Percentiles rank a stretch among this genome's conserved stretches.
Evolutionary conservation across 1,140 invertebrate species (phyloP).

Genomic region (Drosophila kepulauana): DNA sequence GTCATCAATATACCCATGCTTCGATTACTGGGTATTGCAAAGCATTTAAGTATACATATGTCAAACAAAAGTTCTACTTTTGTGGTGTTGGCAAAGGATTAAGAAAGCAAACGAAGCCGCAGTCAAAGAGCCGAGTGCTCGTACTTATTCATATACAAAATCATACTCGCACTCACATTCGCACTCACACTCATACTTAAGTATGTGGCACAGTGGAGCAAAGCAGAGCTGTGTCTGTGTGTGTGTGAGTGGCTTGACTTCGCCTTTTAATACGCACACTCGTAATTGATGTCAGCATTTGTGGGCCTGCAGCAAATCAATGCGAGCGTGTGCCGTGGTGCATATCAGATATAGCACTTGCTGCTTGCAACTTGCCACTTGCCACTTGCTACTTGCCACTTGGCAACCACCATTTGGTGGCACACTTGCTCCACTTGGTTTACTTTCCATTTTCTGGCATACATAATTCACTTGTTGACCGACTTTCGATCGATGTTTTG

Average conservation of each 20-base stretch:
- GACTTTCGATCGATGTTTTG: conserved; percentile 34
- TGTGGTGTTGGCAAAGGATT: conserved; percentile 35
- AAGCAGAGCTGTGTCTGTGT: background rate
- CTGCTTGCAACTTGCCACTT: background rate
- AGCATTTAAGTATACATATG: background rate
- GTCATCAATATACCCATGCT: background rate
- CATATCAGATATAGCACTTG: conserved; percentile 13
- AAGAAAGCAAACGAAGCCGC: conserved; percentile 15
- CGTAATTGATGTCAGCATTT: conserved; percentile 30
- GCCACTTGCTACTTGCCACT: background rate
- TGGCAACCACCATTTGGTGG: conserved; percentile 4
- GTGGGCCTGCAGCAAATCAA: conserved; percentile 15
- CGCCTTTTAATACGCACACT: conserved; percentile 21
- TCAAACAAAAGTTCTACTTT: conserved; percentile 16
- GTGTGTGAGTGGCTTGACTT: conserved; percentile 20
- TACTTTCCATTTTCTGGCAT: conserved; percentile 23
- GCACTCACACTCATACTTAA: conserved; percentile 7
- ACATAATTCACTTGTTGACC: conserved; percentile 34
- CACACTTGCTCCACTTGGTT: conserved; percentile 14
- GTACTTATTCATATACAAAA: background rate
- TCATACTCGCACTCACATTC: conserved; percentile 3
- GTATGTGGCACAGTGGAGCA: conserved; percentile 40
- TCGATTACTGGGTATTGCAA: background rate
- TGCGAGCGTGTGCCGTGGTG: conserved; percentile 7
- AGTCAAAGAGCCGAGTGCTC: conserved; percentile 34